These are phyloP conservation scores for Leptatherina wallacei DNA, from an alignment of 2,797 vertebrate species.

Conservation along the genomic window DNA sequence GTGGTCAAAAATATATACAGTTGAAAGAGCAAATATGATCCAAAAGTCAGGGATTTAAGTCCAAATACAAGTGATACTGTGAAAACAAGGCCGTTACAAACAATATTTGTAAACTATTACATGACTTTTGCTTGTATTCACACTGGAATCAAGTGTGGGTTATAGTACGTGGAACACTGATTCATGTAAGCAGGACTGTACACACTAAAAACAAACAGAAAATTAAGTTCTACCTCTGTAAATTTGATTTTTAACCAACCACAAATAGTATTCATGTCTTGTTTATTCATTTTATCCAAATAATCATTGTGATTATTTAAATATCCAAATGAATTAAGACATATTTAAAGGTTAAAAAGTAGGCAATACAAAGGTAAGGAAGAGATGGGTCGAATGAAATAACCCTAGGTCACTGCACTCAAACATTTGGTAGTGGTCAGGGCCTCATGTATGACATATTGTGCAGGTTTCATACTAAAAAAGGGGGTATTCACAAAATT, in stretches of 20 bases:
- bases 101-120: not conserved
- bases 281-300: not conserved
- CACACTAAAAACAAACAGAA: not conserved
- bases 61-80: not conserved
- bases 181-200: not conserved
- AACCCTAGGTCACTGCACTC: too few relatives aligned
- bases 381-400: too few relatives aligned
- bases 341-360: too few relatives aligned
- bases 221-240: not conserved
- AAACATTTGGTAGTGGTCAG: too few relatives aligned
- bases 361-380: too few relatives aligned
- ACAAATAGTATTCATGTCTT: not conserved
- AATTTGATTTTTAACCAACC: not conserved
- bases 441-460: too few relatives aligned
- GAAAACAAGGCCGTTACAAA: not conserved
- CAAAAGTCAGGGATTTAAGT: not conserved
- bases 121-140: not conserved
- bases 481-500: too few relatives aligned
- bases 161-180: not conserved
- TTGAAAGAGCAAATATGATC: not conserved
- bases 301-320: too few relatives aligned
- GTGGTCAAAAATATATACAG: not conserved
- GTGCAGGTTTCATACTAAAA: too few relatives aligned
- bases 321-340: too few relatives aligned
- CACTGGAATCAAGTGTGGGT: not conserved